Base-by-base conservation (phyloP, 2,888 invertebrate species). In the Conus canariensis region DNA sequence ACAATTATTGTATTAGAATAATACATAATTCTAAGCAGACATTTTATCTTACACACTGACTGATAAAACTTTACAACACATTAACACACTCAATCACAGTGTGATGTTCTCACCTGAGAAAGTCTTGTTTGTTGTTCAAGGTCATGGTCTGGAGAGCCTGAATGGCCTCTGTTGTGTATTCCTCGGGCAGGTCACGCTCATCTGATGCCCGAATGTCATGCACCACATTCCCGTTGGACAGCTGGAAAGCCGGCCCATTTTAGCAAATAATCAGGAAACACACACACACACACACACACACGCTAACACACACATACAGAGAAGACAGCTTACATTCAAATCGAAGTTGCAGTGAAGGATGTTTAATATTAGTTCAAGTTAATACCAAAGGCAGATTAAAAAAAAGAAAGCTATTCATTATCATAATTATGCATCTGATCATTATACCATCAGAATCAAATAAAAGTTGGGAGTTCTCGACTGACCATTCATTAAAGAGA, bases 51-150 rank as follows among this genome's bases (percentile, higher is more conserved):
- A 45, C 45, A 45, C 45, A 45, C 45, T 45, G 45, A 45, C 45
- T 45, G 3, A 45, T 45, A 3, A 45, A 45, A 45, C 45, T 45
- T 45, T 45, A 45, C 45, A 45, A 45, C 45, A 45, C 2, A 4
- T 45, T 45, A 2, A 45, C 45, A 45, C 45, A 45, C 45, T 45
- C 45, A 45, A 45, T 45, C 45, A 4, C 45, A 45, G 45, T 45
- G 45, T 2, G 45, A 45, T 45, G 45, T 45, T 45, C 91, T 90
- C 82, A 92, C 92, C 91, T 92, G 30, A 92, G 91, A 70, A 92
- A 92, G 80, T 92, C 92, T 8, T 45, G 85, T 59, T 70, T 89
- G 74, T 70, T 89, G 64, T 74, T 89, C 19, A 85, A n/a, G 74
- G 89, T 58, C 85, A 89, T 85, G 56, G 30, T 89, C 60, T 89